Evolutionary conservation across 2,797 vertebrate genomes (phyloP).

Genomic region (Acrocephalus scirpaceus): DNA sequence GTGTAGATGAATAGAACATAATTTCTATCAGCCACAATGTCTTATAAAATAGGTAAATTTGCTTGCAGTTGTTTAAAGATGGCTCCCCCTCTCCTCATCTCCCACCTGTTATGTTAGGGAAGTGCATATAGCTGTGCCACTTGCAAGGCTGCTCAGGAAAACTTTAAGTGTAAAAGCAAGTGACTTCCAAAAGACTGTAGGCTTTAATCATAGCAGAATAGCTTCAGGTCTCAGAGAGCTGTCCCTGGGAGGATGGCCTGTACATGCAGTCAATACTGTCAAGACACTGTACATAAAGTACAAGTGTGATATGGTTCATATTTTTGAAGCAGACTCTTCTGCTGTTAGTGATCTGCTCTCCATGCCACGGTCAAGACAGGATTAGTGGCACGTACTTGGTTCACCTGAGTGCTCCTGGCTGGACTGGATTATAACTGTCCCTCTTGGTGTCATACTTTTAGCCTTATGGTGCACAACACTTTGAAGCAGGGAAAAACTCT

Average conservation of each 20-base stretch:
- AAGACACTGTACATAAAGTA: background rate
- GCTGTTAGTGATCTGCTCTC: background rate
- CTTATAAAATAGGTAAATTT: background rate
- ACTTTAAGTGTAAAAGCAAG: background rate
- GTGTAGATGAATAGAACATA: background rate
- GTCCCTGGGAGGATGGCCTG: background rate
- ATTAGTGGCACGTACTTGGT: accelerated
- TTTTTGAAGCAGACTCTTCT: background rate
- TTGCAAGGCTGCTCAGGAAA: background rate
- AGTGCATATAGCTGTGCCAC: accelerated
- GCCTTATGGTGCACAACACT: accelerated
- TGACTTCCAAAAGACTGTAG: background rate
- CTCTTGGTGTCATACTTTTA: background rate
- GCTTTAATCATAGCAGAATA: background rate
- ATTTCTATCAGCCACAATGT: background rate
- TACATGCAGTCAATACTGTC: background rate
- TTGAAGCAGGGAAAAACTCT: background rate
- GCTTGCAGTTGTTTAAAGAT: background rate
- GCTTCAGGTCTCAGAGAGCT: background rate
- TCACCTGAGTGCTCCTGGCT: background rate
- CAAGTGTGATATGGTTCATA: background rate
- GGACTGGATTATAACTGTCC: background rate
- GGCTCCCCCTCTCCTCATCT: background rate
- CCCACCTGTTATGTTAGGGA: background rate
- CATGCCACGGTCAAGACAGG: accelerated